These are phyloP conservation scores for Datnioides undecimradiatus DNA, from an alignment of 2,113 vertebrate genomes.

Conservation along the genomic window DNA sequence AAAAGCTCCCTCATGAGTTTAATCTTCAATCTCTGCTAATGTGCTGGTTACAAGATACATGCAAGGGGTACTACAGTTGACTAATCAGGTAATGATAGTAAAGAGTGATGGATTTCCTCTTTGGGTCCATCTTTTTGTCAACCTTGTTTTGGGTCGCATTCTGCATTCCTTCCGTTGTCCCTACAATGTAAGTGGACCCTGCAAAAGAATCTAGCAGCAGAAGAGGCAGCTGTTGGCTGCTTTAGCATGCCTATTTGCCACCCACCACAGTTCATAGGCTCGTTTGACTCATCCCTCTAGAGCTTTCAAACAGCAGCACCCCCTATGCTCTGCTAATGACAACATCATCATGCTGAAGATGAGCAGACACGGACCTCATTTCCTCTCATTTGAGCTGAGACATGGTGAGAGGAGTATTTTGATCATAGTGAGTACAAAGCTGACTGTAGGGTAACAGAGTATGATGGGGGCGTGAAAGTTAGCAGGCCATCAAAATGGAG, in stretches of 20 bases:
- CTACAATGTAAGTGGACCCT: conserved; percentile 35
- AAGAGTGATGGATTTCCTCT: not conserved
- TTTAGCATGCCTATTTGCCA: conserved; percentile 53
- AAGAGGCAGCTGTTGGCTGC: conserved; percentile 41
- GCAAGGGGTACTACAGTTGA: too few relatives aligned
- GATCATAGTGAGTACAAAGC: conserved; percentile 35
- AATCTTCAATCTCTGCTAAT: too few relatives aligned
- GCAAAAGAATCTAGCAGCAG: conserved; percentile 60
- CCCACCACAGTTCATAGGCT: conserved; percentile 76
- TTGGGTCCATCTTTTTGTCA: not conserved
- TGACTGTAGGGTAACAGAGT: conserved; percentile 18
- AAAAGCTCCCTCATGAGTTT: too few relatives aligned
- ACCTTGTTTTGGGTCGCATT: not conserved
- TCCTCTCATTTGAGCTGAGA: conserved; percentile 67
- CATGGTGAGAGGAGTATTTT: conserved; percentile 56
- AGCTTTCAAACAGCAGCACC: conserved; percentile 57
- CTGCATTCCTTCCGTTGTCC: conserved; percentile 29
- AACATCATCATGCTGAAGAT: conserved; percentile 57
- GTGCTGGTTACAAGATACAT: too few relatives aligned
- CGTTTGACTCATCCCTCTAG: conserved; percentile 73
- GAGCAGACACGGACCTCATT: conserved; percentile 61
- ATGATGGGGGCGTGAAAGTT: conserved; percentile 10
- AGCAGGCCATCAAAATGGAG: conserved; percentile 14
- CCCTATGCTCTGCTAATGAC: conserved; percentile 71
- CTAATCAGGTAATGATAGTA: not conserved